Conservation (phyloP, 2,888 invertebrate species). For the Hedychridium roseum region DNA sequence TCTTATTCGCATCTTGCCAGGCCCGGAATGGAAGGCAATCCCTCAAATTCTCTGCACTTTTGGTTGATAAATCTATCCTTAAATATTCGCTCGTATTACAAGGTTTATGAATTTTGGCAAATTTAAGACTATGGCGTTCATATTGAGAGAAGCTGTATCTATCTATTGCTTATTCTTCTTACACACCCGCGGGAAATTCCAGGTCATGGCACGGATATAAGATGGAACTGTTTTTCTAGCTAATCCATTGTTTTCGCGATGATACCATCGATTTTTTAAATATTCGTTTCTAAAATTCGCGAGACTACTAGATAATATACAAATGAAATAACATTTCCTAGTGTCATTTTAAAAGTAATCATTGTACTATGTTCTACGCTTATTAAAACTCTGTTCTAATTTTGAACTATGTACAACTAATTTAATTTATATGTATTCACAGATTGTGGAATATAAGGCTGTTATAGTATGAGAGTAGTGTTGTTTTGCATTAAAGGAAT, state of each 20-base stretch:
- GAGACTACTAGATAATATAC: background rate
- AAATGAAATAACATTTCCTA: background rate
- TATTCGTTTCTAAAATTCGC: too few species aligned
- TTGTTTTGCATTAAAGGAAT: too few species aligned
- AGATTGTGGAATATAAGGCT: conserved; percentile 44
- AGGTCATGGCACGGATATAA: too few species aligned
- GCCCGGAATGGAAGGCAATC: conserved; percentile 56
- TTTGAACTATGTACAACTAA: conserved; percentile 25
- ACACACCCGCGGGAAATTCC: too few species aligned
- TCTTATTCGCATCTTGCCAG: conserved; percentile 55
- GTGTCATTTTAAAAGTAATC: conserved; percentile 13
- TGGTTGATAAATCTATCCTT: conserved; percentile 37
- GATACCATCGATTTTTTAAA: too few species aligned
- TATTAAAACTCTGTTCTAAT: conserved; percentile 12
- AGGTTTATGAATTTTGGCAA: too few species aligned
- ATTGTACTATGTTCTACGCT: conserved; percentile 7
- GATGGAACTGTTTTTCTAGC: too few species aligned
- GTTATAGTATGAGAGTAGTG: conserved; percentile 39
- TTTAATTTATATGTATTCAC: conserved; percentile 41
- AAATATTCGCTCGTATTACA: too few species aligned
- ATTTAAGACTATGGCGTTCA: too few species aligned
- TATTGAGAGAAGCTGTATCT: too few species aligned
- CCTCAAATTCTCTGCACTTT: conserved; percentile 55
- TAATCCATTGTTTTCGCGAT: too few species aligned
- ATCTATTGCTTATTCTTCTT: too few species aligned